phyloP scores from a whole-genome alignment of 2,888 invertebrate genomes.

The Netelia virgata region DNA sequence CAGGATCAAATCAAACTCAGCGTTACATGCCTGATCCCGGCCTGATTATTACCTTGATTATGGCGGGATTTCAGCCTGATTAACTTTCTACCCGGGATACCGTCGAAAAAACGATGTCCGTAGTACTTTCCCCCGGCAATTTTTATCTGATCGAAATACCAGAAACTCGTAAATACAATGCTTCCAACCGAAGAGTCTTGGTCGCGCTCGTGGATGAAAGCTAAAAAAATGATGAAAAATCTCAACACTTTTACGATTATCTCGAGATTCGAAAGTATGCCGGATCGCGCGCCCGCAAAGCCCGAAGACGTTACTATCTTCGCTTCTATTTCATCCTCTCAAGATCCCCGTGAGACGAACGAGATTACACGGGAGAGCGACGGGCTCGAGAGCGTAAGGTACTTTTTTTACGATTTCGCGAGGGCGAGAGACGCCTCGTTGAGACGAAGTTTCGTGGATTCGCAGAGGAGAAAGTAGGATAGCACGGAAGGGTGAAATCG shows the following conservation, averaged over 20 bases:
- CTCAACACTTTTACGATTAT: slow-evolving; percentile 28
- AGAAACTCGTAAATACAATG: not conserved
- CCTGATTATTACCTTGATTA: too few relatives aligned
- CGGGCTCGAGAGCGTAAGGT: slow-evolving; percentile 13
- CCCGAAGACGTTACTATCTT: slow-evolving; percentile 33
- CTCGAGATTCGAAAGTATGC: not conserved
- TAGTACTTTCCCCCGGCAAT: too few relatives aligned
- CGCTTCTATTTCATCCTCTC: slow-evolving; percentile 35
- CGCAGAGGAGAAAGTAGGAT: not conserved
- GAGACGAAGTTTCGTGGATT: slow-evolving; percentile 42
- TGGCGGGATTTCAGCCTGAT: too few relatives aligned
- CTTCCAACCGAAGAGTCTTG: not conserved
- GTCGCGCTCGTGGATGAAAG: not conserved
- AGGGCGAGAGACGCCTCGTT: slow-evolving; percentile 43
- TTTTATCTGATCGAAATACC: not conserved
- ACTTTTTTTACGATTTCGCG: slow-evolving; percentile 41
- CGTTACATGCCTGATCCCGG: too few relatives aligned
- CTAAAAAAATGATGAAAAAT: slow-evolving; percentile 14
- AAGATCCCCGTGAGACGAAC: slow-evolving; percentile 42
- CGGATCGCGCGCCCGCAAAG: slow-evolving; percentile 12
- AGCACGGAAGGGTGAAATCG: slow-evolving; percentile 39
- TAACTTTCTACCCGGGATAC: too few relatives aligned
- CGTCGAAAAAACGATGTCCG: too few relatives aligned
- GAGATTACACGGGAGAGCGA: slow-evolving; percentile 47
- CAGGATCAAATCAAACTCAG: too few relatives aligned